Base-by-base conservation (phyloP, 2,888 invertebrate species). In the Mythimna lalbum region DNA sequence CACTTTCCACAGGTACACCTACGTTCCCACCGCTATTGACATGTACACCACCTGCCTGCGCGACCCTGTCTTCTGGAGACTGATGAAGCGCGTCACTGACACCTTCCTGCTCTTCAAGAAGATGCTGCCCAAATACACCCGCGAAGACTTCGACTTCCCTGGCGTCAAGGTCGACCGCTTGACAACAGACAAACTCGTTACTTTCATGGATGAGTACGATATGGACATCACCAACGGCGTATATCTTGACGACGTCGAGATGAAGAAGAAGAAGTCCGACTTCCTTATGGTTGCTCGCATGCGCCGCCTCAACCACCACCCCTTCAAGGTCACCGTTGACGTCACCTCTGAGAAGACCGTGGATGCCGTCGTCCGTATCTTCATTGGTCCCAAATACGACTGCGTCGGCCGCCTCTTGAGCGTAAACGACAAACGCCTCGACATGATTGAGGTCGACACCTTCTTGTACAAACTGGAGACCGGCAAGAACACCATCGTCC, bases 41-140 rank as follows among this genome's bases (percentile, higher is more conserved):
- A 96, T 97, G 90, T 97, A 96, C 89, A 94, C 96, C 70, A 97
- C 97, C 2, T 96, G 97, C 85, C 91, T 97, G 86, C 97, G 98
- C 65, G 98, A 98, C 92, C 98, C 98, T 19, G 96, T 97, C 69
- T 97, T 97, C 96, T 98, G 97, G 95, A 96, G 96, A 82, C 92
- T 98, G 81, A 96, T 97, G 94, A 97, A 97, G 90, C 97, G 97
- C 78, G 91, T 97, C 87, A 88, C 95, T 59, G 92, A 96, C 76
- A 95, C 93, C 80, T 96, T 96, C 90, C 92, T 94, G 76, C 95
- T 96, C 64, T 97, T 97, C 96, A 97, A 97, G 92, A 90, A 93
- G 69, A 93, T 95, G 84, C 89, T 97, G 69, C 95, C 96, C 12
- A 93, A 93, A 1, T 98, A 98, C 95, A 96, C 96, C 27, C 92